These are phyloP conservation scores for Lepidurus apus DNA, from an alignment of 1,140 invertebrate species.

Conservation along the genomic window DNA sequence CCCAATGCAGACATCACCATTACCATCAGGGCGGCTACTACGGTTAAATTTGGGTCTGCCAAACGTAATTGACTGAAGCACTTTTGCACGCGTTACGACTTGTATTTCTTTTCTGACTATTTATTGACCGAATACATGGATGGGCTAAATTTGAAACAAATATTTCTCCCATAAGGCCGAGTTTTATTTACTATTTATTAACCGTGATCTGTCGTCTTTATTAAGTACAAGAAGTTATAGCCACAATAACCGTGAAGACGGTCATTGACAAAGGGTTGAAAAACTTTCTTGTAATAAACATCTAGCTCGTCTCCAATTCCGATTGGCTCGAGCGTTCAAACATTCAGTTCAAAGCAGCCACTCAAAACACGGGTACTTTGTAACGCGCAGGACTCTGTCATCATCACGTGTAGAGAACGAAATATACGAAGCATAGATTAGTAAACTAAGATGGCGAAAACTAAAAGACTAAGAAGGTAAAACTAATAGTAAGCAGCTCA, in stretches of 20 bases:
- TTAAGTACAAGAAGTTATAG: too few species aligned
- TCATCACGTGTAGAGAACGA: too few species aligned
- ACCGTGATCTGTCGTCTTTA: too few species aligned
- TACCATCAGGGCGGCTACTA: not conserved
- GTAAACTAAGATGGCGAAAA: not conserved
- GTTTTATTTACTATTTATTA: not conserved
- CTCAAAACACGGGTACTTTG: too few species aligned
- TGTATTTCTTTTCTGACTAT: not conserved
- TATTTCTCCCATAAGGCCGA: not conserved
- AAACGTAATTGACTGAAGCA: not conserved
- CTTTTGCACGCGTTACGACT: not conserved
- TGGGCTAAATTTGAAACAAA: not conserved
- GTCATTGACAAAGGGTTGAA: too few species aligned
- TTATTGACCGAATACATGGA: not conserved
- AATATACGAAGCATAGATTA: not conserved
- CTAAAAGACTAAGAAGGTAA: not conserved
- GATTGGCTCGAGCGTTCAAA: too few species aligned
- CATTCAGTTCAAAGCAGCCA: too few species aligned
- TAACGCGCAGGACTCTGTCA: too few species aligned
- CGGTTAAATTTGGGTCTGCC: not conserved
- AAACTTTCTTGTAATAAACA: too few species aligned
- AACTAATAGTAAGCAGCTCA: too few species aligned
- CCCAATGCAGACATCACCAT: not conserved
- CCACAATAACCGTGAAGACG: too few species aligned
- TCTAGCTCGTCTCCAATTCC: too few species aligned